These are phyloP conservation scores for Aphaenogaster ashmeadi DNA, from an alignment of 1,140 invertebrate species.

Conservation along the genomic window DNA sequence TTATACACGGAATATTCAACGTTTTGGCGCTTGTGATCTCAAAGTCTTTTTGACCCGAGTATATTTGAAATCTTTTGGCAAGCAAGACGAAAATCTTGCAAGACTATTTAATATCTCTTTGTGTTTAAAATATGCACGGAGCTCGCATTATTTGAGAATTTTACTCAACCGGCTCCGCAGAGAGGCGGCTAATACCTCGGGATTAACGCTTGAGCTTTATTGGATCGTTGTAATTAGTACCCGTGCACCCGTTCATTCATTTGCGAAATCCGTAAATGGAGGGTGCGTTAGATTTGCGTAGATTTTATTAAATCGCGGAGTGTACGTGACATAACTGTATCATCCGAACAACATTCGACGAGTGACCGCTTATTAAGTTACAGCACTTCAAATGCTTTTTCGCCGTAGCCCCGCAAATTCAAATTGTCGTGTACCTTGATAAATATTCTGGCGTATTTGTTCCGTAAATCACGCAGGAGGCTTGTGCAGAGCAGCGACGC, in stretches of 20 bases:
- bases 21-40: not conserved
- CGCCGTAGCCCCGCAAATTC: conserved; percentile 16
- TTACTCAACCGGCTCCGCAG: not conserved
- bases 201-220: conserved; percentile 45
- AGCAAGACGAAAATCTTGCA: not conserved
- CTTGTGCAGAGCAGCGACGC: conserved; percentile 21
- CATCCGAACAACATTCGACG: not conserved
- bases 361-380: conserved; percentile 27
- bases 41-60: not conserved
- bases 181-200: not conserved
- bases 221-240: conserved; percentile 28
- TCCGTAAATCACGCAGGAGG: conserved; percentile 31
- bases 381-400: conserved; percentile 37
- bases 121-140: not conserved
- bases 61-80: not conserved
- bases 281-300: conserved; percentile 3
- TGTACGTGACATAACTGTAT: conserved; percentile 3
- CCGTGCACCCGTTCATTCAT: conserved; percentile 14
- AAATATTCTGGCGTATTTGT: conserved; percentile 49
- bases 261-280: conserved; percentile 36
- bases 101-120: not conserved
- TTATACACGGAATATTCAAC: conserved; percentile 34
- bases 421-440: conserved; percentile 38
- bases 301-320: conserved; percentile 40
- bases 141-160: conserved; percentile 4